Evolutionary conservation across 2,888 invertebrate genomes (phyloP).

Genomic region (Ophioninae sp.): DNA sequence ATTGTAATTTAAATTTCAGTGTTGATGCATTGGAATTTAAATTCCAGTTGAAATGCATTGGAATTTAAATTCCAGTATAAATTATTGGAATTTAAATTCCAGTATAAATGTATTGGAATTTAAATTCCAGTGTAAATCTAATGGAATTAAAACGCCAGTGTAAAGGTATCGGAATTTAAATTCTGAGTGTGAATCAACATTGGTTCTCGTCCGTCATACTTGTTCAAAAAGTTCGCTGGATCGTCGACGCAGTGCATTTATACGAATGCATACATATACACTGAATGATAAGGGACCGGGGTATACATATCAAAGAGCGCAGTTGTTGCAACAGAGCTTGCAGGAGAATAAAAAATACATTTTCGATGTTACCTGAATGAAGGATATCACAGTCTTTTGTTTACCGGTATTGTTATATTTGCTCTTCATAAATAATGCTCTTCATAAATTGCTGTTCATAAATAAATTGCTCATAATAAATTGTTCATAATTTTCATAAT

Average conservation of each 20-base stretch:
- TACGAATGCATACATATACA: background rate
- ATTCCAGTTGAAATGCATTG: too few relatives aligned
- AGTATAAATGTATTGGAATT: too few relatives aligned
- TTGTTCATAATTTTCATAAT: too few relatives aligned
- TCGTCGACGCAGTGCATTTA: background rate
- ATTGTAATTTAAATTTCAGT: too few relatives aligned
- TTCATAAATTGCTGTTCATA: background rate
- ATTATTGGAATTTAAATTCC: too few relatives aligned
- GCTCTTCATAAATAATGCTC: background rate
- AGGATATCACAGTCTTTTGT: conserved; percentile 12
- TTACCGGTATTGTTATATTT: background rate
- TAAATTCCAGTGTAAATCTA: too few relatives aligned
- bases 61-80: too few relatives aligned
- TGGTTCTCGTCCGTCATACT: background rate
- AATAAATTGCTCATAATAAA: too few relatives aligned
- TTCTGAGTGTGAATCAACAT: background rate
- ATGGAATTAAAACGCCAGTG: background rate
- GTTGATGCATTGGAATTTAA: too few relatives aligned
- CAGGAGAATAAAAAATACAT: background rate
- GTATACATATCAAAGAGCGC: background rate
- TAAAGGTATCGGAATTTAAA: conserved; percentile 5
- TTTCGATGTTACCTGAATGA: conserved; percentile 1
- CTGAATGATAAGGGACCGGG: conserved; percentile 12
- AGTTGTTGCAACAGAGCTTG: background rate
- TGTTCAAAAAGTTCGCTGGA: conserved; percentile 7